Base-by-base conservation (phyloP, 92 coral and sea anemone species). In the Heteractis magnifica region DNA sequence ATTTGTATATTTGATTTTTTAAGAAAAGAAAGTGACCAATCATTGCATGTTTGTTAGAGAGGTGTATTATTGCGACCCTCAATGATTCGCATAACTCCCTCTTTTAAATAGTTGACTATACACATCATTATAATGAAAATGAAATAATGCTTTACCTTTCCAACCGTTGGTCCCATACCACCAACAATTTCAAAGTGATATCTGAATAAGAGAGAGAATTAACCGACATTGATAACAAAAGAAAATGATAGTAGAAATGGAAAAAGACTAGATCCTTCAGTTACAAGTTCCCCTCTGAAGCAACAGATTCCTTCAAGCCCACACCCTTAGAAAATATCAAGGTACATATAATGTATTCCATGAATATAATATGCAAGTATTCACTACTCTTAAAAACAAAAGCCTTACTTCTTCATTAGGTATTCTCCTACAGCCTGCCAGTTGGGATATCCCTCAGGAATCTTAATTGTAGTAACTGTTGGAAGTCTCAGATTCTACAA, bases 151-250 rank as follows among this genome's bases (percentile, higher is more conserved):
- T 78, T 65, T 77, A 96, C 99, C 91, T 85, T 88, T 55, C 99
- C 99, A 59, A 95, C 97, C 8, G 99, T 91, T 21, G 93, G 92
- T 7, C 99, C 99, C 92, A 96, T 89, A 49, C 99, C 99, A 44
- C 99, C 99, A 65, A 93, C 92, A 79, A 94, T 90, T 87, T 96
- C 99, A 71, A 94, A 86, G 82, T 95, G 88, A 87, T 96, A 96
- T 75, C 99, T 96, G 15, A 5, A 68, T 20, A 73, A 49, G 75
- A 68, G 62, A 70, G n/a, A 8, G 11, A 23, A 81, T 13, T 4
- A 3, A 0, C 72, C 8, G n/a, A 51, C 13, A 77, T 4, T 64
- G 0, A 44, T 0, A 44, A n/a, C 58, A 4, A 53, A 11, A 72
- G 16, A 86, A 41, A 75, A 50, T 14, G 71, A 3, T 14, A 10